Conservation (phyloP, 35 echinoderm and acorn worm species). For the Lytechinus pictus region DNA sequence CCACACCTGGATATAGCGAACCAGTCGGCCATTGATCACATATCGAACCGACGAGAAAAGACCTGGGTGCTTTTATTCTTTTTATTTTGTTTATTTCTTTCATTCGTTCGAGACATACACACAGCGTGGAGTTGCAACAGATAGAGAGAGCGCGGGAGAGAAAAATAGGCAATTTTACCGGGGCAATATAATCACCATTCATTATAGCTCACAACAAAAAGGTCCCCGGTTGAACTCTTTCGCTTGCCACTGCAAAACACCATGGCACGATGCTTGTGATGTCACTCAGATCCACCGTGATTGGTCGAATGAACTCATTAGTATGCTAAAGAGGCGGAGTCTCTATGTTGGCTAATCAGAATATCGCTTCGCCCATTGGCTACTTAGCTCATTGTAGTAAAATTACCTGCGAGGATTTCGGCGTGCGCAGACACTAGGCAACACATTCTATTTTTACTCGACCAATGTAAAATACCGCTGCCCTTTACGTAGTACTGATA, state of each 20-base stretch:
- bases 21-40: background rate
- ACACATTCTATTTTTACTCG: slow-evolving; percentile 56
- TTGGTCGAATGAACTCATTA: background rate
- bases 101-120: background rate
- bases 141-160: background rate
- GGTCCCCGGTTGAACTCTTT: slow-evolving; percentile 6
- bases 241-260: slow-evolving; percentile 23
- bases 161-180: too few species aligned
- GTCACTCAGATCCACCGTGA: background rate
- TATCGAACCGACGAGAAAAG: background rate
- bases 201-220: background rate
- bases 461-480: slow-evolving; percentile 14
- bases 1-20: background rate
- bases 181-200: background rate
- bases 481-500: background rate
- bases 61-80: background rate
- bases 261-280: slow-evolving; percentile 29
- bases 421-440: slow-evolving; percentile 49
- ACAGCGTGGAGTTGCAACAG: background rate
- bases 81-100: background rate
- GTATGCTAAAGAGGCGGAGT: background rate
- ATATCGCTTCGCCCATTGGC: slow-evolving; percentile 18
- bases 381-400: slow-evolving; percentile 45
- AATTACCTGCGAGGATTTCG: slow-evolving; percentile 16
- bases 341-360: background rate